These are phyloP conservation scores for Parasteatoda lunata DNA, from an alignment of 2,888 invertebrate genomes.

Conservation along the genomic window DNA sequence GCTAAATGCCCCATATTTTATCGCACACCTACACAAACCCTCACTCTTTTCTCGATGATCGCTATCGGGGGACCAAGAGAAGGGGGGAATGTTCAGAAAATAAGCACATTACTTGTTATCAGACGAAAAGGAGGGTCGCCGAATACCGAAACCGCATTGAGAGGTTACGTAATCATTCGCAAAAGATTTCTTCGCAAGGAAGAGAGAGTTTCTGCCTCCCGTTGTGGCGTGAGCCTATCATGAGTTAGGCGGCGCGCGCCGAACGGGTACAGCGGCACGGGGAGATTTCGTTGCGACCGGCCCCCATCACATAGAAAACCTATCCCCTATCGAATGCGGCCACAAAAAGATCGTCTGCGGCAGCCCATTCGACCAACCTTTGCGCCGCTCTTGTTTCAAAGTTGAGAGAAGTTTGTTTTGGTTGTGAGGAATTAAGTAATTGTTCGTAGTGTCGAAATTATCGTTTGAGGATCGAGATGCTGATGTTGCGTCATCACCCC, in stretches of 20 bases:
- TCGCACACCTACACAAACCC: background rate
- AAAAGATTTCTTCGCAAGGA: background rate
- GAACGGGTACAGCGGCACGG: background rate
- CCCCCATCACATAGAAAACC: constrained; percentile 38
- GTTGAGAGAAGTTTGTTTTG: background rate
- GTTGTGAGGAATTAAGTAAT: constrained; percentile 18
- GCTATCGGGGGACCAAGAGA: background rate
- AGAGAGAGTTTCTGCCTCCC: constrained; percentile 6
- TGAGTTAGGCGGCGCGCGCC: constrained; percentile 43
- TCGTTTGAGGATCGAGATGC: constrained; percentile 36
- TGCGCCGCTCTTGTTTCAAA: constrained; percentile 1
- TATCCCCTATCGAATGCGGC: constrained; percentile 22
- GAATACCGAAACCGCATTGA: constrained; percentile 2
- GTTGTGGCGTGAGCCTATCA: constrained; percentile 32
- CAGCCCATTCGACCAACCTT: constrained; percentile 1
- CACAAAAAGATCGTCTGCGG: constrained; percentile 10
- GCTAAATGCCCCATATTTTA: background rate
- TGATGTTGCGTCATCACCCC: constrained; percentile 64
- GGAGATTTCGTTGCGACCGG: constrained; percentile 10
- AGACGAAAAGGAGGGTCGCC: background rate
- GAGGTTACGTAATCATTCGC: constrained; percentile 42
- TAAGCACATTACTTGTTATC: constrained; percentile 20
- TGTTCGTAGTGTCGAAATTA: background rate
- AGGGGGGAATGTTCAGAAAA: background rate
- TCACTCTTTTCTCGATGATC: background rate